Evolutionary conservation across 2,888 invertebrate species (phyloP), one percentile per base, ranked within the genome.

Genomic region (Ecliptopera silaceata): DNA sequence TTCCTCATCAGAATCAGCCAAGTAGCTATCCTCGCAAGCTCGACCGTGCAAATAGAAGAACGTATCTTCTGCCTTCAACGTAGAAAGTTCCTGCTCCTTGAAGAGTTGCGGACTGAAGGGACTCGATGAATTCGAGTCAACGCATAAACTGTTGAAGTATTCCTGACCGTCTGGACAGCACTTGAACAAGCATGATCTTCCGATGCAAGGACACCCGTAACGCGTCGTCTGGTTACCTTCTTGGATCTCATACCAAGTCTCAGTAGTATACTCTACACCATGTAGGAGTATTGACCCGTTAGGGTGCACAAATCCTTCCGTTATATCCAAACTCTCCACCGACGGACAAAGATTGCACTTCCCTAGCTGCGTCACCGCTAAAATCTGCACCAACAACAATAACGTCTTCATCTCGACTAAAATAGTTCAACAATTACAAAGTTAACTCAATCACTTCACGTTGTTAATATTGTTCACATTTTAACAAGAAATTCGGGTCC

Each of bases 201-300:
- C 79, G 8, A 87, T 78, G 56, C 90, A 91, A 0, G 90, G 90
- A 39, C 90, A 91, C 0, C 90, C 90, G 2, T 77, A 70, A 1
- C 64, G 65, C 3, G 69, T 36, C 0, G 60, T 56, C 4, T 63
- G 60, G 3, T 75, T 80, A 10, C 81, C 70, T 31, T 77, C 73
- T 11, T 72, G 70, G 1, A 68, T 52, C 41, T 84, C 78, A 44
- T 80, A 88, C 86, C 88, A 89, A 12, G 73, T 61, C 4, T 72
- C 79, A 6, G 55, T 66, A 0, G 60, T 62, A 36, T 84, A 91
- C 62, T 84, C 82, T n/a, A 86, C 49, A 1, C 79, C 86, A 11
- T 81, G 70, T 29, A 75, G 68, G 8, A 82, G 50, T 38, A 89
- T 72, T 1, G 87, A 85, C 12, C 79, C 82, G 56, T 88, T 86